Evolutionary conservation across 92 coral and sea anemone genomes (phyloP), one percentile per base, ranked within the genome.

Genomic region (Siderastrea radians): DNA sequence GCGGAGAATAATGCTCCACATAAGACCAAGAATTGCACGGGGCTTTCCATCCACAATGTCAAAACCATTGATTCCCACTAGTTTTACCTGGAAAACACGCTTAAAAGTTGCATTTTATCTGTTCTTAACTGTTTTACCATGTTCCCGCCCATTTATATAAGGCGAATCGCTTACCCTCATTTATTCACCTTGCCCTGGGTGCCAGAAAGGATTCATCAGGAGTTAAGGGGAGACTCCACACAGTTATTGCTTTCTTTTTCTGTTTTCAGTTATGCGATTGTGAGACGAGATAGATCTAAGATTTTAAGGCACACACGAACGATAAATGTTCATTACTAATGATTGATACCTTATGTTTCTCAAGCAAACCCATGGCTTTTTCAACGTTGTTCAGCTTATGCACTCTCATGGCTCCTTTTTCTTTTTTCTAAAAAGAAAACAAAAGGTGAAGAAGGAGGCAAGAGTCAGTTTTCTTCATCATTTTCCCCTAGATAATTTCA

Each of bases 351-450:
- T 91, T 90, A 15, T 94, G 76, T 77, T 95, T 88, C 50, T 95
- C 98, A 16, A 95, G 92, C 72, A 95, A n/a, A 59, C 51, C 74
- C 44, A 95, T 92, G 4, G 98, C 98, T 71, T 91, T 91, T 46
- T 95, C 98, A 1, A 95, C 95, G 60, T 95, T 95, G 90, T 95
- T 95, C 86, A 95, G 77, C 88, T 95, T 95, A 83, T 95, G 98
- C 8, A 95, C 98, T 60, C 98, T 93, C 74, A 95, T 90, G 43
- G 73, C 87, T 3, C 98, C 98, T 72, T 95, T 95, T 68, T 95
- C 98, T 76, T 92, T 92, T 93, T 93, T 95, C 98, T 95, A 53
- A 53, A 92, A 71, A 26, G 51, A 68, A 17, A 49, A 2, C 7
- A 49, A 49, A 80, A 26, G 6, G 11, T 44, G 45, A 51, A 74